These are phyloP conservation scores for Callithrix jacchus DNA, from an alignment of 2,113 vertebrate genomes.

Conservation along the genomic window DNA sequence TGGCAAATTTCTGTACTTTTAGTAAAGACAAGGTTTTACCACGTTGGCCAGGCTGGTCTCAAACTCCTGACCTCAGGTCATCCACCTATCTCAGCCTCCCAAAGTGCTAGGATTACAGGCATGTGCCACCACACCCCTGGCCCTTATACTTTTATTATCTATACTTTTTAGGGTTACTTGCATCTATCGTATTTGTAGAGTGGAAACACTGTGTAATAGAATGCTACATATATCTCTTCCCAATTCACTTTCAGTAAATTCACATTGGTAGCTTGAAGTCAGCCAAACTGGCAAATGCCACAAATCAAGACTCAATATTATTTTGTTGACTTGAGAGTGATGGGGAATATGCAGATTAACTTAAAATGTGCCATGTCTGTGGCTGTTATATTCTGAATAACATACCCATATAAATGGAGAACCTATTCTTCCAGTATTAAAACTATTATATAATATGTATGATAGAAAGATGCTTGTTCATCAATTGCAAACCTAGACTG, in stretches of 20 bases:
- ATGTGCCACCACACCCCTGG: too few species aligned
- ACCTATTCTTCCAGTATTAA: not conserved
- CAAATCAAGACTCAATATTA: not conserved
- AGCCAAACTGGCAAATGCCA: not conserved
- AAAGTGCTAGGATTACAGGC: too few species aligned
- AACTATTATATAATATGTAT: not conserved
- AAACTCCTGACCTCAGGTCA: too few species aligned
- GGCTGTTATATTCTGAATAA: not conserved
- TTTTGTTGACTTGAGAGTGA: not conserved
- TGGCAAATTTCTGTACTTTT: too few species aligned
- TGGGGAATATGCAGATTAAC: not conserved
- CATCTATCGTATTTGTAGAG: not conserved
- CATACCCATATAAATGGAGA: not conserved
- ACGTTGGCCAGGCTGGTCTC: too few species aligned
- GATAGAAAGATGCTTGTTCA: not conserved
- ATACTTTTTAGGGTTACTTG: not conserved
- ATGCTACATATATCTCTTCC: not conserved
- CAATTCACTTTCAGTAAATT: not conserved
- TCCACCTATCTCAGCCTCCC: too few species aligned
- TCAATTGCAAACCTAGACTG: not conserved
- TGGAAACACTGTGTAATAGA: not conserved
- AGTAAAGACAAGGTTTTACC: too few species aligned
- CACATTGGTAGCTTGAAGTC: not conserved
- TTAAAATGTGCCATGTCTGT: not conserved
- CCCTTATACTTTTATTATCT: not conserved